These are phyloP conservation scores for Illadopsis cleaveri DNA, from an alignment of 2,113 vertebrate species.

Conservation along the genomic window DNA sequence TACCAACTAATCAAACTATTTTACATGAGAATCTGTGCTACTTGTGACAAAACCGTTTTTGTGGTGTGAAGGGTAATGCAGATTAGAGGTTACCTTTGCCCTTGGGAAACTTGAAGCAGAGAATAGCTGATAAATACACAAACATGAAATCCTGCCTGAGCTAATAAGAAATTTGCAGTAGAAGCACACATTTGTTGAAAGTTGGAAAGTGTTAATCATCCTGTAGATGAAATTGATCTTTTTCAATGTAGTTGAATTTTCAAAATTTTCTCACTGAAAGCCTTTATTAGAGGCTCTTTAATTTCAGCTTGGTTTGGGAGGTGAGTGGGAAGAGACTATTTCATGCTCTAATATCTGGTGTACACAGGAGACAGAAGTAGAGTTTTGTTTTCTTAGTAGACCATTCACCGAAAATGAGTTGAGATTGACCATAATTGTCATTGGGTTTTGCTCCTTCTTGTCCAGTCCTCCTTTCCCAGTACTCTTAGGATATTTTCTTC, in stretches of 20 bases:
- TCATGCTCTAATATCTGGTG: not conserved
- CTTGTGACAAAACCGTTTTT: not conserved
- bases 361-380: not conserved
- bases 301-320: not conserved
- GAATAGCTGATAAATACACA: not conserved
- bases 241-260: not conserved
- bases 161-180: not conserved
- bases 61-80: not conserved
- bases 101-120: not conserved
- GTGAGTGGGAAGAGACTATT: not conserved
- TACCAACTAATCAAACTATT: not conserved
- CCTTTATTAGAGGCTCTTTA: not conserved
- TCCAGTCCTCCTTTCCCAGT: not conserved
- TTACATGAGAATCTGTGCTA: not conserved
- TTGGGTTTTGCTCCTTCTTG: not conserved
- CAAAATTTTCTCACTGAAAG: not conserved
- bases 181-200: not conserved
- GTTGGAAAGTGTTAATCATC: not conserved
- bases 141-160: not conserved
- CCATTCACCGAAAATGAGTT: not conserved
- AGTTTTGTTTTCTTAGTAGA: not conserved
- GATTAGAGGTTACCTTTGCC: not conserved
- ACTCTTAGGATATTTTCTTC: not conserved
- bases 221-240: not conserved
- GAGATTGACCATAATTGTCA: not conserved